Evolutionary conservation across 92 coral and sea anemone species (phyloP), one percentile per base, ranked within the genome.

Genomic region (Zoanthus gigantus): DNA sequence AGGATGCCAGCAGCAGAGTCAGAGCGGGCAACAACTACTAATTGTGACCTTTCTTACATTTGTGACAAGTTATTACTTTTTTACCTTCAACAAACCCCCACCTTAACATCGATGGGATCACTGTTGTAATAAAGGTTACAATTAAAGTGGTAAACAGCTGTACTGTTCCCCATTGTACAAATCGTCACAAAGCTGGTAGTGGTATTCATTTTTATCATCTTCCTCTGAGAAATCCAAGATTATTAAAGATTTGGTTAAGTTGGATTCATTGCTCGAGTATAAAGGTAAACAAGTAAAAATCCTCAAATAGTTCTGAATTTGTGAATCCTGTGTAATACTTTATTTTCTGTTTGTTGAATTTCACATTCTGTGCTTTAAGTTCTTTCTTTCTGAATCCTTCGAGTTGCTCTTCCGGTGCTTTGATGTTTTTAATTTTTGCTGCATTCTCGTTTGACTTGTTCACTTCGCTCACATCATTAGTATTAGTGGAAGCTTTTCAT

Each of bases 241-340:
- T 67, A 67, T 1, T 31, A 2, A 67, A 31, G 42, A 5, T 28
- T 28, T 67, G 42, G 45, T 23, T 67, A 0, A 0, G 28, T 68
- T 5, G 73, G 9, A 68, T 68, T 68, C 28, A 2, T 5, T 68
- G 42, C 42, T 1, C 44, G 44, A 68, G 73, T 23, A 68, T 68
- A 68, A 37, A 12, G 4, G 72, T 66, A 66, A 66, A 66, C 9
- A 18, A 66, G 68, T 66, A 57, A 72, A 72, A 86, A 56, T 37
- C 65, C 37, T 86, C 89, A 61, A 74, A 86, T 32, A 86, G 71
- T 75, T 86, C 83, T 48, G 50, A 52, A 75, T 37, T 74, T 60
- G 71, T 34, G 71, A 76, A 86, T 9, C 83, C 89, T 60, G 83
- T 86, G 72, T 34, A 86, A 57, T 74, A 86, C 48, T 86, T 86